A percentile compares a stretch with the other conserved stretches of the same genome.
These are phyloP conservation scores for Habroteleia sp. DNA, from an alignment of 2,888 invertebrate species.

Conservation along the genomic window DNA sequence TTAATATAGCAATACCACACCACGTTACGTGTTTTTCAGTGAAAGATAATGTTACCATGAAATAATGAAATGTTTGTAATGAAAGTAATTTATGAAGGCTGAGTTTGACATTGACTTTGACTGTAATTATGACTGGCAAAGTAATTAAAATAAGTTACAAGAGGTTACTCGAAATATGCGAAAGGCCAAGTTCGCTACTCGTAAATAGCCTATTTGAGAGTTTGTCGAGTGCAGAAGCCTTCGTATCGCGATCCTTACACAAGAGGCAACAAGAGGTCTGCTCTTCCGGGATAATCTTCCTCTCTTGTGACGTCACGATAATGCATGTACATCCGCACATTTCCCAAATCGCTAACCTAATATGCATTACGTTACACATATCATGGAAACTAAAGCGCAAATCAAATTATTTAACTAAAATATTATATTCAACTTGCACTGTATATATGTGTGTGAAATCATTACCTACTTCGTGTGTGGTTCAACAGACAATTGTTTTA, in stretches of 20 bases:
- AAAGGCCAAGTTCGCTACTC: conserved; percentile 60
- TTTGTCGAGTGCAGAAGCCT: conserved; percentile 58
- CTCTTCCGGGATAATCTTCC: conserved; percentile 61
- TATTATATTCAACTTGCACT: too few relatives aligned
- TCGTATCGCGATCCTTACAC: conserved; percentile 52
- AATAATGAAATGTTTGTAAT: too few relatives aligned
- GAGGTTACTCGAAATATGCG: conserved; percentile 49
- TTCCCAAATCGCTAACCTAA: conserved; percentile 37
- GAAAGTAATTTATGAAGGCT: conserved; percentile 4
- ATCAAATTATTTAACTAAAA: too few relatives aligned
- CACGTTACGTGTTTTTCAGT: too few relatives aligned
- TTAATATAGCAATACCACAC: too few relatives aligned
- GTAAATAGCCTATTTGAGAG: conserved; percentile 57
- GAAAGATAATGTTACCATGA: too few relatives aligned
- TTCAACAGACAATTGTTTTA: too few relatives aligned
- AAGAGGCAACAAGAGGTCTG: conserved; percentile 59
- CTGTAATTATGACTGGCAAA: conserved; percentile 22
- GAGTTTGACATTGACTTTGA: conserved; percentile 44
- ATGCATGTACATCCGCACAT: conserved; percentile 51
- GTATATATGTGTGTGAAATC: too few relatives aligned
- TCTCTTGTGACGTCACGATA: conserved; percentile 61
- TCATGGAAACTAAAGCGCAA: conserved; percentile 11
- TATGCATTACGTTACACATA: conserved; percentile 10
- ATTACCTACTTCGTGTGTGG: too few relatives aligned
- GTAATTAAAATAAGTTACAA: conserved; percentile 53